Conservation (phyloP, 2,113 vertebrate genomes). For the Atlantisia rogersi region DNA sequence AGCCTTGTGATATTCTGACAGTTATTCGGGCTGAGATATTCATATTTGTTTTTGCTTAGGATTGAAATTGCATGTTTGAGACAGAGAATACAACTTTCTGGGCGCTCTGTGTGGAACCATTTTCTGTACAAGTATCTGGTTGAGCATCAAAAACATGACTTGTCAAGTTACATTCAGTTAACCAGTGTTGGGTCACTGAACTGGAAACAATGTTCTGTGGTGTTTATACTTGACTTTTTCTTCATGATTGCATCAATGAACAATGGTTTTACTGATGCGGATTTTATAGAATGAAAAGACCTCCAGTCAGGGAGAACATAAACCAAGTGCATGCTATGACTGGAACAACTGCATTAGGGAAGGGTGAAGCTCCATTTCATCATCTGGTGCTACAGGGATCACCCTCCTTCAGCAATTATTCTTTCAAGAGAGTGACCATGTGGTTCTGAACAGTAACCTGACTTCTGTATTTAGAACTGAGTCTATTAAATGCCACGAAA, state of each 20-base stretch:
- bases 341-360: conserved; percentile 40
- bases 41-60: background rate
- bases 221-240: conserved; percentile 73
- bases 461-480: conserved; percentile 65
- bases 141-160: conserved; percentile 22
- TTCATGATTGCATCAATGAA: conserved; percentile 75
- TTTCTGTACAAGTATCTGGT: background rate
- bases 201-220: conserved; percentile 59
- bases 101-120: background rate
- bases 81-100: background rate
- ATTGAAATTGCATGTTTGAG: background rate
- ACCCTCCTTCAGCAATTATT: conserved; percentile 36
- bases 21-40: background rate
- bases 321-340: background rate
- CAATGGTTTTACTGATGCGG: conserved; percentile 66
- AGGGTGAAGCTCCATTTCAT: conserved; percentile 53
- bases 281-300: conserved; percentile 61
- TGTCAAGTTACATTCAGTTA: conserved; percentile 60
- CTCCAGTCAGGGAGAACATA: conserved; percentile 35
- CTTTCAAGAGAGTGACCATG: conserved; percentile 51
- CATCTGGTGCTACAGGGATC: conserved; percentile 22
- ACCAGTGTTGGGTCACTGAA: conserved; percentile 47
- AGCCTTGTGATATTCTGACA: background rate
- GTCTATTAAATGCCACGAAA: conserved; percentile 59
- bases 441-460: conserved; percentile 55